phyloP scores from a whole-genome alignment of 2,797 vertebrate genomes.

The Gymnothorax reevesii region DNA sequence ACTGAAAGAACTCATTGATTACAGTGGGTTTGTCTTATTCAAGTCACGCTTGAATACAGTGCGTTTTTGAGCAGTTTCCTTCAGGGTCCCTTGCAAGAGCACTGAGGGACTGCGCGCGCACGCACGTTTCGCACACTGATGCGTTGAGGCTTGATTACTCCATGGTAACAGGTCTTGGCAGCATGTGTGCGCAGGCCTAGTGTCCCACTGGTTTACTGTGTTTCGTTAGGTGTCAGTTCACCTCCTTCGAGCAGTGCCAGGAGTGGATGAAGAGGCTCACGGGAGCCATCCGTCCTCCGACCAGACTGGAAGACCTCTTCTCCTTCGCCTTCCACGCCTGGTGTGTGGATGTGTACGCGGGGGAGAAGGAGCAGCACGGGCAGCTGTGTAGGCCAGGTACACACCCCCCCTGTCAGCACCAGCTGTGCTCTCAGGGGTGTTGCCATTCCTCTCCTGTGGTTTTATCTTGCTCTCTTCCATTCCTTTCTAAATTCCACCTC shows the following conservation, averaged over 20 bases:
- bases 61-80: not conserved
- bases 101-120: no score
- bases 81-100: not conserved
- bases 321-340: constrained; percentile 95
- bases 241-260: constrained; percentile 94
- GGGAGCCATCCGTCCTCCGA: constrained; percentile 79
- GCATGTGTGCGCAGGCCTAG: not conserved
- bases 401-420: not conserved
- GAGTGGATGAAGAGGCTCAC: constrained; percentile 93
- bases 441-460: not conserved
- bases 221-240: constrained; percentile 89
- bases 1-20: not conserved
- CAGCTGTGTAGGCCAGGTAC: constrained; percentile 92
- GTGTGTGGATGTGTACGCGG: constrained; percentile 94
- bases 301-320: constrained; percentile 92
- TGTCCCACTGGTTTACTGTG: not conserved
- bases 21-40: not conserved
- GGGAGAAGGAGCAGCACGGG: constrained; percentile 93
- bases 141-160: not conserved
- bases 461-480: not conserved
- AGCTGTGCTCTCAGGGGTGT: not conserved
- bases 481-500: constrained; percentile 38
- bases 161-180: not conserved
- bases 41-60: not conserved
- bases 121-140: no score